phyloP scores from a whole-genome alignment of 2,888 invertebrate genomes.

The Cyrtodaria siliqua region DNA sequence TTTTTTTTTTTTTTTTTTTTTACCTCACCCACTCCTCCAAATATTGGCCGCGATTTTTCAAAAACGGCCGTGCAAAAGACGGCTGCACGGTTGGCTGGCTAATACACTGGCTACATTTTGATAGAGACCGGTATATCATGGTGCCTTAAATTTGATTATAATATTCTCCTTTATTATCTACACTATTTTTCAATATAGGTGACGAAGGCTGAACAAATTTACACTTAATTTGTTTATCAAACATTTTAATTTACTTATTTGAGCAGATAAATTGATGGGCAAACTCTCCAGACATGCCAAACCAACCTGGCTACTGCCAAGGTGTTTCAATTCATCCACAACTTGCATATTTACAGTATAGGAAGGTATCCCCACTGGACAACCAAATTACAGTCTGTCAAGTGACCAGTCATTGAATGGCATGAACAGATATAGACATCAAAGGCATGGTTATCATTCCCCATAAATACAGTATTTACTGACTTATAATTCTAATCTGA shows the following conservation, averaged over 20 bases:
- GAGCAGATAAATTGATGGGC: constrained; percentile 34
- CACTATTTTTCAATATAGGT: no score
- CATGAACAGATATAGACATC: constrained; percentile 53
- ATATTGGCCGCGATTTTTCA: no score
- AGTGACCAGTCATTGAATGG: constrained; percentile 52
- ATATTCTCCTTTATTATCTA: no score
- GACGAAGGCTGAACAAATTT: no score
- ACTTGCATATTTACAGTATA: constrained; percentile 22
- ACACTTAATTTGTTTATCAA: constrained; percentile 14
- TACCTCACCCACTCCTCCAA: no score
- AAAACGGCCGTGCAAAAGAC: no score
- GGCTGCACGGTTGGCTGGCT: no score
- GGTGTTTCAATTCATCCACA: constrained; percentile 25
- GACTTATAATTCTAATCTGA: no score
- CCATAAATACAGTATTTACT: background rate
- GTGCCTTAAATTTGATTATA: no score
- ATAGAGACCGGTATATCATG: no score
- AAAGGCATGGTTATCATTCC: constrained; percentile 53
- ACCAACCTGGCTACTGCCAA: constrained; percentile 6
- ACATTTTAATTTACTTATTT: constrained; percentile 54
- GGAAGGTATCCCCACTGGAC: constrained; percentile 1
- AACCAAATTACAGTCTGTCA: constrained; percentile 12
- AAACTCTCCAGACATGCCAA: background rate
- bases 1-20: no score
- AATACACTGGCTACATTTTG: no score